phyloP scores from a whole-genome alignment of 2,888 invertebrate species.

The Drosophila cyrtoloma region DNA sequence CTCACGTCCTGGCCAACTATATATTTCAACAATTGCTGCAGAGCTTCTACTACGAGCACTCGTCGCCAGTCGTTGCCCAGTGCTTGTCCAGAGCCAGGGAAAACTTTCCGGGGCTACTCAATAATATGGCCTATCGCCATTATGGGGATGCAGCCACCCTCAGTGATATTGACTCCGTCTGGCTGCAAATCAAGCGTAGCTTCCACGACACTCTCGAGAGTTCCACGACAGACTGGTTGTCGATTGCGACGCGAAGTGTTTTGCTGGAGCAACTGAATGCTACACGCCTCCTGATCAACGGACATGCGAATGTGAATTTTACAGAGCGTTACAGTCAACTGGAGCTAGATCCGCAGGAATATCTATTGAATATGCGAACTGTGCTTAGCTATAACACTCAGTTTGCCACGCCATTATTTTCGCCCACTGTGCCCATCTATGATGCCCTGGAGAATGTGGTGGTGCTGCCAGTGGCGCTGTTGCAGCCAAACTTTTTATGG shows the following conservation, averaged over 20 bases:
- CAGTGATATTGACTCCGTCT: slow-evolving; percentile 73
- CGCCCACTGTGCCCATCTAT: slow-evolving; percentile 52
- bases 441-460: slow-evolving; percentile 67
- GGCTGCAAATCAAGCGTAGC: slow-evolving; percentile 72
- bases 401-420: slow-evolving; percentile 6
- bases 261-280: slow-evolving; percentile 70
- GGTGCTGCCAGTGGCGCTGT: slow-evolving; percentile 70
- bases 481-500: slow-evolving; percentile 82
- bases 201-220: slow-evolving; percentile 64
- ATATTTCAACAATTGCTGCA: slow-evolving; percentile 75
- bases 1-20: slow-evolving; percentile 76
- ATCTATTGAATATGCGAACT: slow-evolving; percentile 66
- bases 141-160: slow-evolving; percentile 64
- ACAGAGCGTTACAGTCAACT: slow-evolving; percentile 56
- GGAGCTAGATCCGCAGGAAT: slow-evolving; percentile 53
- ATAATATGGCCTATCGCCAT: slow-evolving; percentile 69
- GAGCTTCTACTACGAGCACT: slow-evolving; percentile 66
- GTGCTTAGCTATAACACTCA: slow-evolving; percentile 48
- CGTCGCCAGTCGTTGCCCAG: slow-evolving; percentile 44
- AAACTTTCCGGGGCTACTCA: slow-evolving; percentile 76
- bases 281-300: slow-evolving; percentile 67
- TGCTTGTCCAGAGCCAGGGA: slow-evolving; percentile 67
- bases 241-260: slow-evolving; percentile 51
- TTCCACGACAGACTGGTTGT: slow-evolving; percentile 65
- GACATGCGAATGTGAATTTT: slow-evolving; percentile 64